phyloP scores from a whole-genome alignment of 2,113 vertebrate genomes.

The Indicator indicator region DNA sequence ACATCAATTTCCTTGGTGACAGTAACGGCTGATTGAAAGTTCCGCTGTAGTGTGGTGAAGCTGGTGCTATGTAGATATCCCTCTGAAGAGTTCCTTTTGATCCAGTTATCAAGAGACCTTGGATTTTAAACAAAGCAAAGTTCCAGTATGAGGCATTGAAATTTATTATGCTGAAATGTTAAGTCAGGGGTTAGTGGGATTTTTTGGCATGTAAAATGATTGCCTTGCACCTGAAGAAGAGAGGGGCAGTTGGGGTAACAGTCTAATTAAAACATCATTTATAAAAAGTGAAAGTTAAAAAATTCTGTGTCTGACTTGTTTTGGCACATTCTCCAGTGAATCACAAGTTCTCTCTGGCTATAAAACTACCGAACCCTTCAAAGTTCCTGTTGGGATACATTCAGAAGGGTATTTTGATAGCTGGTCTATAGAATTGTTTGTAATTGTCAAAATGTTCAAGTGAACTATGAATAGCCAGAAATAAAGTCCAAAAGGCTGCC shows the following conservation, averaged over 20 bases:
- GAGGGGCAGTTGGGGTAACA: neutral
- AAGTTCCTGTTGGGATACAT: constrained; percentile 63
- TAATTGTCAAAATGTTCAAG: constrained; percentile 58
- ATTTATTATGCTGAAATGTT: neutral
- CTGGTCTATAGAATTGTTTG: constrained; percentile 49
- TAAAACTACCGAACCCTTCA: constrained; percentile 68
- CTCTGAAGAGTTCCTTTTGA: constrained; percentile 9
- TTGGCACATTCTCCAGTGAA: constrained; percentile 55
- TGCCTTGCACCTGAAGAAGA: neutral
- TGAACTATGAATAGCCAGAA: constrained; percentile 69
- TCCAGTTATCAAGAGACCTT: neutral
- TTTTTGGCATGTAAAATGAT: neutral
- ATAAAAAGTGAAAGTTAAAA: constrained; percentile 36
- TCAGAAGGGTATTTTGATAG: constrained; percentile 63
- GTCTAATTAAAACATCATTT: constrained; percentile 48
- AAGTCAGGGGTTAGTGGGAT: neutral
- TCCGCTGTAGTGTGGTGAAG: neutral
- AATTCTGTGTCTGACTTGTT: constrained; percentile 41
- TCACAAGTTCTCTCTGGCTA: constrained; percentile 55
- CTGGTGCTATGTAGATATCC: neutral
- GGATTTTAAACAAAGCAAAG: neutral
- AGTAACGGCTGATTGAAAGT: neutral
- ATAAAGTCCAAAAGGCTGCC: constrained; percentile 55
- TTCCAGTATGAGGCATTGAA: neutral
- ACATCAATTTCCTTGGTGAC: constrained; percentile 22